A percentile compares a stretch with the other conserved stretches of the same genome.
Conservation (phyloP, 2,797 vertebrate genomes). For the Gymnopithys bicolor region DNA sequence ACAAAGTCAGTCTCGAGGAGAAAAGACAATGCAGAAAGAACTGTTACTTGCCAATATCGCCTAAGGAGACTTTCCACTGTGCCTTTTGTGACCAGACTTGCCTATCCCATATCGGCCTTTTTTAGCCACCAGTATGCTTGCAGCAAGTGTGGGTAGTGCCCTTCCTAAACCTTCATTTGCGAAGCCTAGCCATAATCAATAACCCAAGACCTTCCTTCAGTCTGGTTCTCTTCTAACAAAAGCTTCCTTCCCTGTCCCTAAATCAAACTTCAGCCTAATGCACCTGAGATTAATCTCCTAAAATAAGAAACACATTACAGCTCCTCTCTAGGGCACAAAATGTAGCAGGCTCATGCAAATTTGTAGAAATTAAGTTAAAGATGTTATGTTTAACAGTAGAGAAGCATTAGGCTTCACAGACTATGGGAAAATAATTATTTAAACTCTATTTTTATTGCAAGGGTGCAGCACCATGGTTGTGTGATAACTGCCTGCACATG, state of each 20-base stretch:
- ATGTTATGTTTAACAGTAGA: not conserved
- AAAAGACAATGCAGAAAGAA: too few relatives aligned
- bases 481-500: rapidly evolving
- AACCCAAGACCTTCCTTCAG: not conserved
- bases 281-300: not conserved
- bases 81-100: too few relatives aligned
- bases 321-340: not conserved
- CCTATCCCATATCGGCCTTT: too few relatives aligned
- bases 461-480: not conserved
- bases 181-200: too few relatives aligned
- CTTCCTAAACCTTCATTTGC: too few relatives aligned
- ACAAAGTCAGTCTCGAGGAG: too few relatives aligned
- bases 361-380: not conserved
- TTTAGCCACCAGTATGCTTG: too few relatives aligned
- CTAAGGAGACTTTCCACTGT: too few relatives aligned
- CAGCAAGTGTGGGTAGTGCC: too few relatives aligned
- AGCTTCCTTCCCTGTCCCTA: not conserved
- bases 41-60: too few relatives aligned
- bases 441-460: not conserved
- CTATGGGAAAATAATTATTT: not conserved
- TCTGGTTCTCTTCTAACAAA: not conserved
- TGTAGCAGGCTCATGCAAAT: not conserved
- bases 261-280: not conserved
- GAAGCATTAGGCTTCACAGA: not conserved
- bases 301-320: not conserved